phyloP scores from a whole-genome alignment of 2,888 invertebrate genomes.

The Synanthedon myopaeformis region DNA sequence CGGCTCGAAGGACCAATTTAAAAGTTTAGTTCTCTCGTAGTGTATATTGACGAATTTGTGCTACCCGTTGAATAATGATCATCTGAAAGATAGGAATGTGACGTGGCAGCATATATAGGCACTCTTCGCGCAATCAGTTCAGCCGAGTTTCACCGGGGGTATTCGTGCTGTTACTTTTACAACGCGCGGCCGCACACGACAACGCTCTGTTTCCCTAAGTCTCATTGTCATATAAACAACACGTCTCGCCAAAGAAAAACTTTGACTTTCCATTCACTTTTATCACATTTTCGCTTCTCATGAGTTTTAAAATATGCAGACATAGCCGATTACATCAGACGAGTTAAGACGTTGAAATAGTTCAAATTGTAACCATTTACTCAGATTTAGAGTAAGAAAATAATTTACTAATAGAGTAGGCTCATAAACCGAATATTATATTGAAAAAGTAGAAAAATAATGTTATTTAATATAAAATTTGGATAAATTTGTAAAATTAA shows the following conservation, averaged over 20 bases:
- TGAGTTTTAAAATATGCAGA: no score
- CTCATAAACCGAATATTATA: no score
- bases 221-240: constrained; percentile 50
- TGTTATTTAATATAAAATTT: no score
- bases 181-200: constrained; percentile 65
- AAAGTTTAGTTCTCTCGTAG: background rate
- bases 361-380: no score
- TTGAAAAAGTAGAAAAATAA: no score
- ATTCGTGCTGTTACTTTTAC: constrained; percentile 68
- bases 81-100: constrained; percentile 46
- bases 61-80: constrained; percentile 27
- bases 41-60: background rate
- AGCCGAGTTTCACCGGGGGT: constrained; percentile 66
- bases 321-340: no score
- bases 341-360: no score
- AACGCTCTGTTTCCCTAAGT: constrained; percentile 66
- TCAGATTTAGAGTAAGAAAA: no score
- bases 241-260: constrained; percentile 39
- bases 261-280: constrained; percentile 50
- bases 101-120: constrained; percentile 28
- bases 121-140: constrained; percentile 49
- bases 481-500: no score
- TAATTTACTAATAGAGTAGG: no score
- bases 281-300: background rate
- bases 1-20: background rate